A percentile compares a stretch with the other conserved stretches of the same genome.
Evolutionary conservation across 2,113 vertebrate species (phyloP).

Genomic region (Theristicus caerulescens): DNA sequence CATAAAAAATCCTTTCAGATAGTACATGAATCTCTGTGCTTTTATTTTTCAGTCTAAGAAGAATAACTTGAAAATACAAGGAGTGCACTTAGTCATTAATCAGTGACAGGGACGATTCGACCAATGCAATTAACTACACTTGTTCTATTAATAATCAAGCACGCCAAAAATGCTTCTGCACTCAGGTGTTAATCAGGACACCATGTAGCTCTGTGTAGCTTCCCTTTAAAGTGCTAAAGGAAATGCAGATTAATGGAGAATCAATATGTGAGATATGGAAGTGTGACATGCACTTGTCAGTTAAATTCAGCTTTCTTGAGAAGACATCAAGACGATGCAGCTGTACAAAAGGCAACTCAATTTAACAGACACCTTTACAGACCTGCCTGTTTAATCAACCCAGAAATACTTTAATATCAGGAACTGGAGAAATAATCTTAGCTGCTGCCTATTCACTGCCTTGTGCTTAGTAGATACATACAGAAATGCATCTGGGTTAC

Average conservation of each 20-base stretch:
- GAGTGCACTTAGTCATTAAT: conserved; percentile 35
- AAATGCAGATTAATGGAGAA: conserved; percentile 51
- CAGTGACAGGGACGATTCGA: conserved; percentile 22
- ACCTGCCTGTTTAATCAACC: not conserved
- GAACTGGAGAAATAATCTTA: not conserved
- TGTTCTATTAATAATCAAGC: conserved; percentile 64
- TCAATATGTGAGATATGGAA: conserved; percentile 47
- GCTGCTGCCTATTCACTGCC: not conserved
- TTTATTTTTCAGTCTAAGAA: not conserved
- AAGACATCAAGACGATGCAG: not conserved
- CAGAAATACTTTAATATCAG: not conserved
- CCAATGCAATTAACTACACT: conserved; percentile 54
- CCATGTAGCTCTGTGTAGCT: not conserved
- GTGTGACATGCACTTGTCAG: conserved; percentile 27
- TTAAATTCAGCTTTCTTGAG: not conserved
- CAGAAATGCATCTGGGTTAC: not conserved
- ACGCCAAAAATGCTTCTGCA: conserved; percentile 26
- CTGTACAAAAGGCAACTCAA: conserved; percentile 12
- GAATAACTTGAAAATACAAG: not conserved
- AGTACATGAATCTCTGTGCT: not conserved
- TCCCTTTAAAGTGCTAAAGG: not conserved
- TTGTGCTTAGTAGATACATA: not conserved
- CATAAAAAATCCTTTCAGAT: not conserved
- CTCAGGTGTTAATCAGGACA: conserved; percentile 60
- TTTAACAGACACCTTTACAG: not conserved